These are phyloP conservation scores for Taurulus bubalis DNA, from an alignment of 2,113 vertebrate genomes.

Conservation along the genomic window DNA sequence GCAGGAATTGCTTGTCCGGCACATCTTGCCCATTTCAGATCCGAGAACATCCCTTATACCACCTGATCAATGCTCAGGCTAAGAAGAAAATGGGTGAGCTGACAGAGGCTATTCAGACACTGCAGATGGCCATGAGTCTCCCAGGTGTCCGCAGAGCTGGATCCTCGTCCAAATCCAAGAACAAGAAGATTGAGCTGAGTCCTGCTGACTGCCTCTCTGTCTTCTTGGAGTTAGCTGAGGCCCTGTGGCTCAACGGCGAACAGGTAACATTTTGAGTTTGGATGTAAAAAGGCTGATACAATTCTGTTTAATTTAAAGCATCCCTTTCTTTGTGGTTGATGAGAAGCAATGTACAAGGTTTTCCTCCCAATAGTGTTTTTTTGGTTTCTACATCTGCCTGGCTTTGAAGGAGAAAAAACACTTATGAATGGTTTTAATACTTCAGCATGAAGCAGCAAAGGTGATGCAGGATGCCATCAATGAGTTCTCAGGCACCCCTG, in stretches of 20 bases:
- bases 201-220: constrained; percentile 89
- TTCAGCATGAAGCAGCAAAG: constrained; percentile 95
- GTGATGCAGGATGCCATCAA: constrained; percentile 96
- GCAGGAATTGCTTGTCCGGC: background rate
- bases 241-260: constrained; percentile 92
- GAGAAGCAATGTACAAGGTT: background rate
- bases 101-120: constrained; percentile 92
- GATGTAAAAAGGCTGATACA: background rate
- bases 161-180: constrained; percentile 85
- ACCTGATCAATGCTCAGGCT: constrained; percentile 94
- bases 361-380: background rate
- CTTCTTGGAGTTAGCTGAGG: constrained; percentile 93
- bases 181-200: constrained; percentile 86
- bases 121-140: constrained; percentile 94
- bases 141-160: constrained; percentile 88
- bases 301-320: background rate
- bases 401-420: background rate
- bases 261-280: constrained; percentile 81
- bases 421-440: constrained; percentile 33
- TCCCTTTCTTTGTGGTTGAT: background rate
- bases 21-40: constrained; percentile 81
- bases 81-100: constrained; percentile 92
- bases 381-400: background rate
- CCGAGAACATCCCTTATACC: constrained; percentile 93
- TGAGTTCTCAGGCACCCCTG: constrained; percentile 94